These are phyloP conservation scores for Steromphala cineraria DNA, from an alignment of 2,888 invertebrate genomes.

Conservation along the genomic window DNA sequence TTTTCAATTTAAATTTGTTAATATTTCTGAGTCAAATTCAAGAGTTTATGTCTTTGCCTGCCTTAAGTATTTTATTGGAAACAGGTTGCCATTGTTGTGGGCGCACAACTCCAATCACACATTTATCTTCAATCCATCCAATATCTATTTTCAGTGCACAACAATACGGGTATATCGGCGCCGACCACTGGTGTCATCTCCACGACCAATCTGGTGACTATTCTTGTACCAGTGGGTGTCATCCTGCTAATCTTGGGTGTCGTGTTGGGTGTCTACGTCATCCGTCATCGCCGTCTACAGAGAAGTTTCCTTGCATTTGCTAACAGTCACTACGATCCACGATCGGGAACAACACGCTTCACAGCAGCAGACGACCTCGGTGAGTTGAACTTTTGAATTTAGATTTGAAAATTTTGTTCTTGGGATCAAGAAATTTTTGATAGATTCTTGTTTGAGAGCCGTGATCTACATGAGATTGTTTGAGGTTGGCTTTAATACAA, in stretches of 20 bases:
- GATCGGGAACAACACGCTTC: conserved; percentile 91
- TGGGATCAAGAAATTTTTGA: no score
- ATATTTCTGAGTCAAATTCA: no score
- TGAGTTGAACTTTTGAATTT: conserved; percentile 28
- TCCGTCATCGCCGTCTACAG: conserved; percentile 85
- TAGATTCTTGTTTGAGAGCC: no score
- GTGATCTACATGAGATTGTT: no score
- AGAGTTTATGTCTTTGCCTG: no score
- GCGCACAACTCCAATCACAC: no score
- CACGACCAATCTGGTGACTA: conserved; percentile 70
- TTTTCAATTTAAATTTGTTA: no score
- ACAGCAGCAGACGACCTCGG: conserved; percentile 81
- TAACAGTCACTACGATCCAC: conserved; percentile 89
- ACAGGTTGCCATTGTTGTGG: no score
- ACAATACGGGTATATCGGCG: neutral
- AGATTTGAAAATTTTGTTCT: no score
- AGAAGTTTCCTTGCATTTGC: conserved; percentile 88
- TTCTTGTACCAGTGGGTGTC: conserved; percentile 79
- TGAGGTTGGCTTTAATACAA: no score
- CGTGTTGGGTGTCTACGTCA: conserved; percentile 81
- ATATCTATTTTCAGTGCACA: conserved; percentile 15
- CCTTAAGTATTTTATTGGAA: no score
- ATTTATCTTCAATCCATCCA: neutral
- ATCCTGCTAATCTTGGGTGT: conserved; percentile 79
- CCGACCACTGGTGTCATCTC: conserved; percentile 9